Evolutionary conservation across 2,113 vertebrate species (phyloP).

Genomic region (Muscicapa adusta): DNA sequence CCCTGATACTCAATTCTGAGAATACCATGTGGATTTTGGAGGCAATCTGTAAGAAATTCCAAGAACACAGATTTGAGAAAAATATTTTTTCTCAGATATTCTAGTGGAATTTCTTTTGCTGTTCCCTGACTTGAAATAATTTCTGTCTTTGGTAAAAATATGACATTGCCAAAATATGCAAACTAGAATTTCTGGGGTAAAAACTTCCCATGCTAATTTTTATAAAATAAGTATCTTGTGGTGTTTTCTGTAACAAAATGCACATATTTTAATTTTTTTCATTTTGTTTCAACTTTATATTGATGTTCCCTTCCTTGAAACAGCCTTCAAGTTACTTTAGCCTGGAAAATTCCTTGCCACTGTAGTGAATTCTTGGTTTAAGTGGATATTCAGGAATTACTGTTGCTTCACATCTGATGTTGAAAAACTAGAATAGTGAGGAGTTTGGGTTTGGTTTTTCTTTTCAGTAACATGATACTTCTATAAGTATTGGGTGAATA

Average conservation of each 20-base stretch:
- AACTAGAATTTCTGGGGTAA: neutral
- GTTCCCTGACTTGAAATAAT: neutral
- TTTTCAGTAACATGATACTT: neutral
- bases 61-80: neutral
- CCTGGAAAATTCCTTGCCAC: neutral
- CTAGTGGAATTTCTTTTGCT: neutral
- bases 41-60: neutral
- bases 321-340: neutral
- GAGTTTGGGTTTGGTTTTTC: neutral
- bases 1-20: neutral
- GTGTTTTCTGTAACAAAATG: neutral
- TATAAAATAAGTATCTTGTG: neutral
- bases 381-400: neutral
- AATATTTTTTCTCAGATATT: neutral
- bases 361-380: neutral
- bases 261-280: neutral
- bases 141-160: neutral
- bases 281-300: neutral
- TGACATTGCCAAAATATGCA: neutral
- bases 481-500: neutral
- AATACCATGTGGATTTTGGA: neutral
- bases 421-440: neutral
- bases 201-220: neutral
- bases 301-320: neutral
- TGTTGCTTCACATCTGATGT: neutral